phyloP scores from a whole-genome alignment of 2,113 vertebrate genomes.

The Cromileptes altivelis region DNA sequence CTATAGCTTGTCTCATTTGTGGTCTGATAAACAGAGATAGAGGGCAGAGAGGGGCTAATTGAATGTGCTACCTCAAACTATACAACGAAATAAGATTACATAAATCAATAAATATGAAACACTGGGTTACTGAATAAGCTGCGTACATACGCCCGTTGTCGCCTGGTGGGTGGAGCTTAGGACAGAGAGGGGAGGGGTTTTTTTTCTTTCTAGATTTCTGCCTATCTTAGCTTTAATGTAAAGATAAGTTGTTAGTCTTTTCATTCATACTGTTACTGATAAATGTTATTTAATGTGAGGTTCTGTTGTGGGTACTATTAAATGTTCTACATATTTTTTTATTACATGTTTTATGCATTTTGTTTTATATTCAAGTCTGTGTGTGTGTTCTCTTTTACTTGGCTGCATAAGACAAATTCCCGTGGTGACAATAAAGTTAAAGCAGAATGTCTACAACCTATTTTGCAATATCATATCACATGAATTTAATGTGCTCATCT shows the following conservation, averaged over 20 bases:
- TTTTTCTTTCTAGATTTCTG: too few relatives aligned
- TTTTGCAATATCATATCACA: neutral
- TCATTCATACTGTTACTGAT: neutral
- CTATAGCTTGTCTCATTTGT: too few relatives aligned
- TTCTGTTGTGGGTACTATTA: neutral
- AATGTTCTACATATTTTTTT: neutral
- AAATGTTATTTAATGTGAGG: neutral
- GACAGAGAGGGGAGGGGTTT: too few relatives aligned
- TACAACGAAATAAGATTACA: too few relatives aligned
- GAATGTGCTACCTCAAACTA: too few relatives aligned
- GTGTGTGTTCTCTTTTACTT: neutral
- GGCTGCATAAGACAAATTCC: neutral
- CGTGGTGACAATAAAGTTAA: neutral
- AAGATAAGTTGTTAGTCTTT: neutral
- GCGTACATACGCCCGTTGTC: too few relatives aligned
- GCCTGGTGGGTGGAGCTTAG: too few relatives aligned
- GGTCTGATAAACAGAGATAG: too few relatives aligned
- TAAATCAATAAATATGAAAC: too few relatives aligned
- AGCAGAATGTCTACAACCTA: neutral
- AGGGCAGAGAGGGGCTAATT: too few relatives aligned
- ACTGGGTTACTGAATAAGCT: too few relatives aligned
- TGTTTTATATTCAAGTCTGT: neutral
- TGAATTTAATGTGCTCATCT: conserved; percentile 22
- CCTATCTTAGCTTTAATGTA: neutral
- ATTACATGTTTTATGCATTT: neutral